Percentiles rank a stretch among this genome's conserved stretches.
phyloP scores from a whole-genome alignment of 2,888 invertebrate species.

The Euzophera pinguis region DNA sequence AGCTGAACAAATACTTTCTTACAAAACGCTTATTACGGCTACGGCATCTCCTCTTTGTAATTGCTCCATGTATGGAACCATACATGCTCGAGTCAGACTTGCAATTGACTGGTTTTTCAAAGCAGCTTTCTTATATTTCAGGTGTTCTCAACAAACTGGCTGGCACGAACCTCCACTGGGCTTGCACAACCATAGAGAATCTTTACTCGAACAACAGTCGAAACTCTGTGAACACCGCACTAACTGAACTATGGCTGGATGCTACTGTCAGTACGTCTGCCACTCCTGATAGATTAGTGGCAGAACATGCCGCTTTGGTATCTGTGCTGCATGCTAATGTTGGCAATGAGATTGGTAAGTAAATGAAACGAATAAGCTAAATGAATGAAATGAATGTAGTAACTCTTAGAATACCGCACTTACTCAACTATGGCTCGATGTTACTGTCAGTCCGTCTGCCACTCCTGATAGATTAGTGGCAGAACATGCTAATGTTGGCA shows the following conservation, averaged over 20 bases:
- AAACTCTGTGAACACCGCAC: conserved; percentile 89
- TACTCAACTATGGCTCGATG: conserved; percentile 84
- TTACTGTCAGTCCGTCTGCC: conserved; percentile 80
- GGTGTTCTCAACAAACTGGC: conserved; percentile 91
- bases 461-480: conserved; percentile 88
- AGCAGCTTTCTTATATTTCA: conserved; percentile 31
- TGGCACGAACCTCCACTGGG: conserved; percentile 92
- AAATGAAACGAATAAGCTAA: not conserved
- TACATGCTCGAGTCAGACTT: no score
- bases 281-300: conserved; percentile 87
- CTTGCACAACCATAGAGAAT: conserved; percentile 87
- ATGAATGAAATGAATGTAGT: not conserved
- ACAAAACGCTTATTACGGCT: no score
- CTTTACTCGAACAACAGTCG: conserved; percentile 89
- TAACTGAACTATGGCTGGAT: conserved; percentile 85
- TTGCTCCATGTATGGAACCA: no score
- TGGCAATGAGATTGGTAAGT: conserved; percentile 92
- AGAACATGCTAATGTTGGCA: conserved; percentile 94
- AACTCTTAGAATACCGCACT: conserved; percentile 90
- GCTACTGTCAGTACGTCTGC: conserved; percentile 81
- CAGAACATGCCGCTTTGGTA: conserved; percentile 91
- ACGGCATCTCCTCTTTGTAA: no score
- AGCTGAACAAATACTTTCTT: no score
- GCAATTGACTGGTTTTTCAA: conserved; percentile 8
- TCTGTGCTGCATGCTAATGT: conserved; percentile 93